Percentiles rank a stretch among this genome's conserved stretches.
These are phyloP conservation scores for Kradibia gibbosae DNA, from an alignment of 1,140 invertebrate species.

Conservation along the genomic window DNA sequence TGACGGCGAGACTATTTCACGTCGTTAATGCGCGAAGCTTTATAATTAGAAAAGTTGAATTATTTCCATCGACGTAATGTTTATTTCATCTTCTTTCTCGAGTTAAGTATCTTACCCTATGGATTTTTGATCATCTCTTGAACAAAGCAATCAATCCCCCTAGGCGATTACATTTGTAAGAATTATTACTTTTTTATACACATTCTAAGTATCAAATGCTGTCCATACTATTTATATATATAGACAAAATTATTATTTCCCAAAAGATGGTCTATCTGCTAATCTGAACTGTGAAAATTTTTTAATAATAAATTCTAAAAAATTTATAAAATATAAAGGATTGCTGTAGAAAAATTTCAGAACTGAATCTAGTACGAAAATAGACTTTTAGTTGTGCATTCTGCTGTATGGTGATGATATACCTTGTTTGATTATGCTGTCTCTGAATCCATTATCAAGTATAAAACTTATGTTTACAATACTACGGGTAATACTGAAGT, in stretches of 20 bases:
- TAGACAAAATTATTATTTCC: neutral
- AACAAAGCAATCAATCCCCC: neutral
- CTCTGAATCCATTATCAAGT: too few species aligned
- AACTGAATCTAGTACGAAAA: too few species aligned
- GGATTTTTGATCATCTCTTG: neutral
- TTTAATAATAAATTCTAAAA: too few species aligned
- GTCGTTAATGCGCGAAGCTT: slow-evolving; percentile 3
- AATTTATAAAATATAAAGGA: too few species aligned
- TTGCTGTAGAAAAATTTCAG: too few species aligned
- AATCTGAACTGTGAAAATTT: too few species aligned
- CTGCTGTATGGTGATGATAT: too few species aligned
- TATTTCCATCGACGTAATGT: slow-evolving; percentile 38
- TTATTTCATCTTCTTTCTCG: neutral
- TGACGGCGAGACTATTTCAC: slow-evolving; percentile 24
- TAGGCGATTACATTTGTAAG: neutral
- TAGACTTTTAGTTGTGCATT: too few species aligned
- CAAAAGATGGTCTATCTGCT: too few species aligned
- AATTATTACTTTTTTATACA: neutral
- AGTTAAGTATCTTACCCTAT: neutral
- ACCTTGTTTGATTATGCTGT: too few species aligned
- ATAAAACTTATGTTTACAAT: too few species aligned
- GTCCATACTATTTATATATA: neutral
- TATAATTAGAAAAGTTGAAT: slow-evolving; percentile 30
- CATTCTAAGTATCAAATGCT: neutral
- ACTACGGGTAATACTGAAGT: too few species aligned